Conservation (phyloP, 2,113 vertebrate species). For the Camelus dromedarius region DNA sequence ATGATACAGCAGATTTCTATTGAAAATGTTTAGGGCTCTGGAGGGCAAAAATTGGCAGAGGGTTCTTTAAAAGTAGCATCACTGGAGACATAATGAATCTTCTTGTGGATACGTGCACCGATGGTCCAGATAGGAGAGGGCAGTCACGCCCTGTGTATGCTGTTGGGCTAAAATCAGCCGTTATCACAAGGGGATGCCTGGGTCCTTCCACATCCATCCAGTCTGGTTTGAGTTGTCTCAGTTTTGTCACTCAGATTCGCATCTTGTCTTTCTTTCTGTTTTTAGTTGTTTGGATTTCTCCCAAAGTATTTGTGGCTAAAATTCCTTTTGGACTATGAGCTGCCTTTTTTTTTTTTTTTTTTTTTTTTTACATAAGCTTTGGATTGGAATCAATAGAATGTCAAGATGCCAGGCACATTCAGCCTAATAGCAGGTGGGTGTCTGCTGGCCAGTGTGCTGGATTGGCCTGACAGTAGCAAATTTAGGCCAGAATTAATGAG, state of each 20-base stretch:
- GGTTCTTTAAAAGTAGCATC: not conserved
- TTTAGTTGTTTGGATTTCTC: slow-evolving; percentile 73
- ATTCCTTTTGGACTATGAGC: slow-evolving; percentile 71
- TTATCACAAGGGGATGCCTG: not conserved
- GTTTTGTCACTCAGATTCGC: slow-evolving; percentile 59
- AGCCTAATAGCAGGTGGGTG: slow-evolving; percentile 66
- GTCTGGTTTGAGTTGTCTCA: not conserved
- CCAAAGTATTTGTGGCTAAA: slow-evolving; percentile 70
- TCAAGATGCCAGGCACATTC: slow-evolving; percentile 74
- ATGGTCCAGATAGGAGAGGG: accelerated
- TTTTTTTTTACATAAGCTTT: slow-evolving; percentile 64
- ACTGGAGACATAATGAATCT: not conserved
- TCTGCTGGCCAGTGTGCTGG: slow-evolving; percentile 61
- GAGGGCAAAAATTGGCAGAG: not conserved
- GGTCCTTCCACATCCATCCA: not conserved
- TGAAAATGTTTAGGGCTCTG: not conserved
- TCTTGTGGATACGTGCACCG: not conserved
- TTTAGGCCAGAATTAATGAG: slow-evolving; percentile 76
- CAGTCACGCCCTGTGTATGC: not conserved
- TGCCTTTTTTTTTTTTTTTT: not conserved
- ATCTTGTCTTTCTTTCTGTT: slow-evolving; percentile 73
- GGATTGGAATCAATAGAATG: slow-evolving; percentile 76
- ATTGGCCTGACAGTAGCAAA: slow-evolving; percentile 67
- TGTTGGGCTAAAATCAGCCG: not conserved
- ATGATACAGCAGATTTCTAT: not conserved